Evolutionary conservation across 2,113 vertebrate species (phyloP).

Genomic region (Erpornis zantholeuca): DNA sequence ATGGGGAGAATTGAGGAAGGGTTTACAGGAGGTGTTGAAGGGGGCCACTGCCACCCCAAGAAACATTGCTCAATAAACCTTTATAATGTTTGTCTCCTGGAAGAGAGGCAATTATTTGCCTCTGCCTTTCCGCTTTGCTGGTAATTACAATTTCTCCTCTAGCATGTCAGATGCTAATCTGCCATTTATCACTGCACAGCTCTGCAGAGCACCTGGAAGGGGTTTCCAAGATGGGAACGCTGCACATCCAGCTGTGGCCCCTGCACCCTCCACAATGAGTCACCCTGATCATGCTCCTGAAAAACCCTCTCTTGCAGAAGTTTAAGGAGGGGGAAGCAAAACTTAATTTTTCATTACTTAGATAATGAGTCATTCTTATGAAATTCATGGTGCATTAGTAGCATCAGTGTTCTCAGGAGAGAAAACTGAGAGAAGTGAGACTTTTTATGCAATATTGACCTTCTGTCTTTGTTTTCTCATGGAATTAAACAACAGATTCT

Average conservation of each 20-base stretch:
- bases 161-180: neutral
- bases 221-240: accelerated
- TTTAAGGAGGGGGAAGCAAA: neutral
- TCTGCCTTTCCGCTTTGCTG: neutral
- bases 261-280: accelerated
- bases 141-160: neutral
- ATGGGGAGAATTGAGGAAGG: neutral
- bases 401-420: neutral
- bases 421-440: neutral
- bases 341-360: neutral
- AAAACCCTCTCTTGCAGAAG: neutral
- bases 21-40: neutral
- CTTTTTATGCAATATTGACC: neutral
- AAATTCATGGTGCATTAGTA: neutral
- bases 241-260: neutral
- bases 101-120: neutral
- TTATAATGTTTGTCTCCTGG: neutral
- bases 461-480: neutral
- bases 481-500: neutral
- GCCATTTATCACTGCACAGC: neutral
- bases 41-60: neutral
- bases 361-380: neutral
- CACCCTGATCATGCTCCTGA: neutral
- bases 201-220: neutral
- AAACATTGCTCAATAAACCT: neutral